Base-by-base conservation (phyloP, 2,888 invertebrate species). In the Amphipoea oculea region DNA sequence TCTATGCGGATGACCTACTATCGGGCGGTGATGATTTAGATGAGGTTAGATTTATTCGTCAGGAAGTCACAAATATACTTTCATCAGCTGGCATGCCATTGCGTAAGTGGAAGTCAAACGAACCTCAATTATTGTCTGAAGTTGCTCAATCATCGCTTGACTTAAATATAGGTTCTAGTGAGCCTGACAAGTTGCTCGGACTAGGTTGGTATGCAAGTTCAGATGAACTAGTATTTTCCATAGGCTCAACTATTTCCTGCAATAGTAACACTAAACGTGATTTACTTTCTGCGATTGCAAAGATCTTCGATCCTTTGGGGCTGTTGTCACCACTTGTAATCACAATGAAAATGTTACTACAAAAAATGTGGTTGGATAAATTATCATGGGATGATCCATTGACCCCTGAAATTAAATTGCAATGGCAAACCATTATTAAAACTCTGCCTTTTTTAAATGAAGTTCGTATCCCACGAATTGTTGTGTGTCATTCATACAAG, bases 211-310 rank as follows among this genome's bases (percentile, higher is more conserved):
- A 36, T 54, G 54, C 11, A 7, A 36, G 40, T 29, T 69, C 69
- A 36, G 69, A 69, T 51, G 69, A 69, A 51, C 51, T 69, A 7
- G 48, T 51, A 20, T 69, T 69, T 69, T 51, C 69, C 11, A 54
- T 51, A 54, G 20, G 36, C 20, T 51, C 51, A 69, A 54, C 51
- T 29, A 36, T 54, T 5, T 36, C 51, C 20, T 36, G 23, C n/a
- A 29, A 17, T 20, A 36, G 51, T 69, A 51, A 54, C 20, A 65
- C 65, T 65, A 65, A 65, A 65, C 51, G 51, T 70, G 45, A 45
- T 45, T 45, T 45, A 42, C 42, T 42, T 42, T 42, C 42, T 42
- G 42, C 42, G 42, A 42, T 42, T 45, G 45, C 12, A 45, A 45
- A 45, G 45, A 45, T 45, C 45, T 45, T 45, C 12, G 12, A 45